Base-by-base conservation (phyloP, 1,140 invertebrate species). In the Dreissena rostriformis region DNA sequence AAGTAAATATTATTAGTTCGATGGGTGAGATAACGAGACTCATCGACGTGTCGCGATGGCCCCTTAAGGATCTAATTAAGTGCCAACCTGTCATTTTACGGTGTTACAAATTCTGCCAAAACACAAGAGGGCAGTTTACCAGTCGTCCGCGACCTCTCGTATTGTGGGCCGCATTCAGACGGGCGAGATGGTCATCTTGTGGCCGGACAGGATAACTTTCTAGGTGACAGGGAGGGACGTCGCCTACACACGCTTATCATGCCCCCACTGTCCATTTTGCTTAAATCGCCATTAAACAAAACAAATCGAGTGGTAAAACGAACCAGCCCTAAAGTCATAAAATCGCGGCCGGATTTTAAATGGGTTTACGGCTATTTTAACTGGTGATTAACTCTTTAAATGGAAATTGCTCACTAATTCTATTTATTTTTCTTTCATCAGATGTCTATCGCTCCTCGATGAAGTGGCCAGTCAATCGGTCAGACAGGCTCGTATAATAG, bases 301-400 rank as follows among this genome's bases (percentile, higher is more conserved):
- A 66, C 77, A 79, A 79, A 67, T 79, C 63, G 61, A 63, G 52
- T 79, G 77, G 57, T 53, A 79, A 79, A 77, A 70, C 52, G 68
- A 24, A 29, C 28, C 19, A 68, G 52, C 63, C 77, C 77, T 57
- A 29, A n/a, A 53, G 77, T 24, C 77, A 49, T 70, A 57, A 70
- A 67, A 24, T 51, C 17, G 55, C 51, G 53, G 67, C 77, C 22
- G 65, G 28, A 6, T 61, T 28, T 51, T 65, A 70, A 70, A 79
- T 67, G 67, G 52, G 63, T 79, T 70, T 70, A 79, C 68, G 77
- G 63, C 65, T 68, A 67, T 78, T 78, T 61, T 78, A 78, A 68
- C 63, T 26, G 22, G 39, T 78, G 77, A 79, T 79, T 79, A 79
- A 79, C 77, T 79, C 77, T 79, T 79, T 66, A 79, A 70, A 79